A percentile compares a stretch with the other conserved stretches of the same genome.
Evolutionary conservation across 2,797 vertebrate species (phyloP).

Genomic region (Chaenodraco wilsoni): DNA sequence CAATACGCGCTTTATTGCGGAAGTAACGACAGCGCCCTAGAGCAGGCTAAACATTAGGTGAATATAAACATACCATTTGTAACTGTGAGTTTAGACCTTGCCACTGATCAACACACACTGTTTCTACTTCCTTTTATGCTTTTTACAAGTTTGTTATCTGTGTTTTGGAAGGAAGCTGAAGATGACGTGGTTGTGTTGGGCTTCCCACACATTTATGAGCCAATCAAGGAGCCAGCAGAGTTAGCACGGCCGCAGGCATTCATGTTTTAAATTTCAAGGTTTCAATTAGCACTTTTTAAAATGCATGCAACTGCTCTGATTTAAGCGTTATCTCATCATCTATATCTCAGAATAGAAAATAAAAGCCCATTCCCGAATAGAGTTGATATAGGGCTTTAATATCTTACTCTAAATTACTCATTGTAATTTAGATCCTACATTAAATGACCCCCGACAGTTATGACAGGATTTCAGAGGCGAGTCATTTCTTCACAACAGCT

Average conservation of each 20-base stretch:
- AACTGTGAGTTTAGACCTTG: too few species aligned
- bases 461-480: constrained; percentile 8
- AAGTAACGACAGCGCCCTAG: too few species aligned
- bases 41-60: too few species aligned
- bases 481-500: constrained; percentile 5
- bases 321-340: background rate
- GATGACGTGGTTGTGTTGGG: background rate
- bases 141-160: too few species aligned
- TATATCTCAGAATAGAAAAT: background rate
- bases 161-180: too few species aligned
- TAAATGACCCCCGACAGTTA: background rate
- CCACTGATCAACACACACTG: too few species aligned
- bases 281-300: background rate
- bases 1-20: too few species aligned
- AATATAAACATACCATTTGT: too few species aligned
- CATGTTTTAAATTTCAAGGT: background rate
- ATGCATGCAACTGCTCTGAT: rapidly evolving
- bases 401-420: background rate
- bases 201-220: background rate
- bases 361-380: background rate
- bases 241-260: background rate
- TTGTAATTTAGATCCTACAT: background rate
- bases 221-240: too few species aligned
- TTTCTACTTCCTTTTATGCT: too few species aligned
- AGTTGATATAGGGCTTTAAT: background rate